phyloP scores from a whole-genome alignment of 1,140 invertebrate genomes.

The Drosophila kohkoa region DNA sequence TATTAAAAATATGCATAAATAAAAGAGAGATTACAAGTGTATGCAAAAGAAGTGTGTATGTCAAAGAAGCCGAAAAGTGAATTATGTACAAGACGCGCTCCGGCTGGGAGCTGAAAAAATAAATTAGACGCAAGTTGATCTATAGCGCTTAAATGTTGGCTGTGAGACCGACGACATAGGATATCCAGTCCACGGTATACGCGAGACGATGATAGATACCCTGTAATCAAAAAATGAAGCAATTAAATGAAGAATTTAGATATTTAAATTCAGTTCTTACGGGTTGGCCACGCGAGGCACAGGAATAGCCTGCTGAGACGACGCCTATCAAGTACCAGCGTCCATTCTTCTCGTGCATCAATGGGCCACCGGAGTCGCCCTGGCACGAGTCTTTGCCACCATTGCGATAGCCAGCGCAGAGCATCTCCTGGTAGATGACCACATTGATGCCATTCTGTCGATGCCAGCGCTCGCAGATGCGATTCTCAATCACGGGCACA shows the following conservation, averaged over 20 bases:
- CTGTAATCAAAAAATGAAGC: background rate
- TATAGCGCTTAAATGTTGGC: slow-evolving; percentile 67
- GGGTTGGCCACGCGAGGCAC: slow-evolving; percentile 95
- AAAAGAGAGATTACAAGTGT: slow-evolving; percentile 9
- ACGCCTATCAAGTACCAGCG: slow-evolving; percentile 96
- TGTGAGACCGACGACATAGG: slow-evolving; percentile 86
- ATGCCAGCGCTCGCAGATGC: slow-evolving; percentile 93
- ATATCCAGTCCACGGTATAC: slow-evolving; percentile 97
- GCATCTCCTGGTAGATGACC: slow-evolving; percentile 98
- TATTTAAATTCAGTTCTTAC: slow-evolving; percentile 10
- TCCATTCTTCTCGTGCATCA: slow-evolving; percentile 94
- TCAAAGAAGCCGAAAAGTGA: slow-evolving; percentile 19
- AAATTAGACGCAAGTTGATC: slow-evolving; percentile 53
- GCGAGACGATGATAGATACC: slow-evolving; percentile 97
- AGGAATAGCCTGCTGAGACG: slow-evolving; percentile 97
- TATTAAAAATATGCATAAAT: slow-evolving; percentile 39
- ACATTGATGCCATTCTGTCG: slow-evolving; percentile 95
- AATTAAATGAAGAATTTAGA: background rate
- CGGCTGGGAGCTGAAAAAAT: slow-evolving; percentile 31
- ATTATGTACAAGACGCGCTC: slow-evolving; percentile 49
- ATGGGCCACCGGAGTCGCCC: slow-evolving; percentile 94
- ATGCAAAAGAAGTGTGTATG: background rate
- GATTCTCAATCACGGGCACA: slow-evolving; percentile 95
- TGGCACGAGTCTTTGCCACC: slow-evolving; percentile 92
- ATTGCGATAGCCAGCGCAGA: slow-evolving; percentile 96